These are phyloP conservation scores for Puma concolor DNA, from an alignment of 2,113 vertebrate genomes.

Conservation along the genomic window DNA sequence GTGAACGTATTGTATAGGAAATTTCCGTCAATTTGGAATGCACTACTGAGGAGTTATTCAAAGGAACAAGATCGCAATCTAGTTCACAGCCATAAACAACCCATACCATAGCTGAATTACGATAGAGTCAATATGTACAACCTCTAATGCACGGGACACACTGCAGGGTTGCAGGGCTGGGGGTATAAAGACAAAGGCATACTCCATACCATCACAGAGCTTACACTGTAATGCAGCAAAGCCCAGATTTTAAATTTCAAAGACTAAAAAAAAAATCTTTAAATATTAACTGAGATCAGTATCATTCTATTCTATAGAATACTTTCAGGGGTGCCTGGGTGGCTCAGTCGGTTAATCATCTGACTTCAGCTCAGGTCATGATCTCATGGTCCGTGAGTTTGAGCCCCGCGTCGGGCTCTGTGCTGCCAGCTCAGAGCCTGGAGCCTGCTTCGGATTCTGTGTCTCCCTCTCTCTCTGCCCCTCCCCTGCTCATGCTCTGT, in stretches of 20 bases:
- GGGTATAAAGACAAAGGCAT: fast-evolving
- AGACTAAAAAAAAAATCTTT: not conserved
- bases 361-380: no score
- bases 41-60: not conserved
- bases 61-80: not conserved
- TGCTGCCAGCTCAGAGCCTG: no score
- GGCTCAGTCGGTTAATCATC: no score
- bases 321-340: not conserved
- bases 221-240: not conserved
- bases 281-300: not conserved
- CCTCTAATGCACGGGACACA: not conserved
- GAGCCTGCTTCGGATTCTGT: no score
- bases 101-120: not conserved
- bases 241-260: not conserved
- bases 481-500: no score
- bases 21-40: not conserved
- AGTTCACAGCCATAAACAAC: not conserved
- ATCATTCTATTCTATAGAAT: not conserved
- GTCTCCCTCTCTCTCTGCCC: no score
- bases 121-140: not conserved
- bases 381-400: no score
- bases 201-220: fast-evolving
- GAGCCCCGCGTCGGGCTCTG: no score
- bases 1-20: not conserved
- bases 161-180: fast-evolving